Evolutionary conservation across 2,888 invertebrate species (phyloP).

Genomic region (Clepsis dumicolana): DNA sequence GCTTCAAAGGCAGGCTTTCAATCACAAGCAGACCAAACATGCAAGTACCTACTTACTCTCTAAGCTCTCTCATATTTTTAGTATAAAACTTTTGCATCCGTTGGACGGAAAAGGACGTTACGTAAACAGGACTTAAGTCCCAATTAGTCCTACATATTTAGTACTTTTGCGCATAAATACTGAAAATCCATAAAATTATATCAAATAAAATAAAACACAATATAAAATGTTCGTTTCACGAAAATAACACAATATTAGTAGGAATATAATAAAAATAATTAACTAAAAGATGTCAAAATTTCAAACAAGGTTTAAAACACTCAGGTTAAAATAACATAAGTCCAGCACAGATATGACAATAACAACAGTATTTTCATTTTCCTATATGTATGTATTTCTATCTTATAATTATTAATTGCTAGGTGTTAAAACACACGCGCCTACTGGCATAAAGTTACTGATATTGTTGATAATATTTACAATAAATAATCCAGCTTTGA

Average conservation of each 20-base stretch:
- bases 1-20: no score
- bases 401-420: constrained; percentile 44
- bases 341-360: constrained; percentile 46
- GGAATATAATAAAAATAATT: constrained; percentile 44
- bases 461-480: constrained; percentile 55
- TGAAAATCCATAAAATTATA: constrained; percentile 35
- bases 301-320: constrained; percentile 35
- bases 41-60: constrained; percentile 8
- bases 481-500: constrained; percentile 69
- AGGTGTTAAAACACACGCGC: constrained; percentile 38
- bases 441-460: constrained; percentile 24
- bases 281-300: constrained; percentile 44
- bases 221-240: constrained; percentile 70
- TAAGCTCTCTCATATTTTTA: constrained; percentile 15
- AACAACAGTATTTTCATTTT: constrained; percentile 41
- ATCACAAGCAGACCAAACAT: not conserved
- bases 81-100: constrained; percentile 36
- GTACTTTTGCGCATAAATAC: constrained; percentile 30
- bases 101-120: constrained; percentile 42
- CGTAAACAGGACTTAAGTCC: constrained; percentile 23
- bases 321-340: constrained; percentile 46
- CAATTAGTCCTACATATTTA: constrained; percentile 14
- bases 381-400: constrained; percentile 36
- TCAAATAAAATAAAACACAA: constrained; percentile 44
- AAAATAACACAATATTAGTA: constrained; percentile 66